These are phyloP conservation scores for Pitangus sulphuratus DNA, from an alignment of 2,797 vertebrate genomes.

Conservation along the genomic window DNA sequence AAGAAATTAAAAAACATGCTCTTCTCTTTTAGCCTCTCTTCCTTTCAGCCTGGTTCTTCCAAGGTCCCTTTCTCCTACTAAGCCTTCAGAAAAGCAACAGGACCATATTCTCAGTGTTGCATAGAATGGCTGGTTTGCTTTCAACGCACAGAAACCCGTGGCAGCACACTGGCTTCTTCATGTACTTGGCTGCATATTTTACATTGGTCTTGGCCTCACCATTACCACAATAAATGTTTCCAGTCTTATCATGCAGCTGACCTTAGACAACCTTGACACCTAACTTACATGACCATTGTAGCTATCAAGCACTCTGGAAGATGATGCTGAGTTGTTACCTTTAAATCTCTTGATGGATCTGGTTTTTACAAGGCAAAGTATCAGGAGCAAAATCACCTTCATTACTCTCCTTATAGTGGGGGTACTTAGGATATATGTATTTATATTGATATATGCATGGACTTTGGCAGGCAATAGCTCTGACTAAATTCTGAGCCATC, in stretches of 20 bases:
- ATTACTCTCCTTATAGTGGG: background rate
- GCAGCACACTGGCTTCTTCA: background rate
- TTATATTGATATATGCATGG: background rate
- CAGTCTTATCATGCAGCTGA: background rate
- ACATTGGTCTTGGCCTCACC: background rate
- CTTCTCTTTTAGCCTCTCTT: background rate
- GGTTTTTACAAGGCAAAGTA: background rate
- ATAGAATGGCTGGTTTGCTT: background rate
- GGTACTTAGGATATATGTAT: background rate
- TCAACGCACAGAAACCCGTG: background rate
- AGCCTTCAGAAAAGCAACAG: background rate
- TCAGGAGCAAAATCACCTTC: background rate
- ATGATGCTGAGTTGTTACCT: background rate
- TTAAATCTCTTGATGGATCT: background rate
- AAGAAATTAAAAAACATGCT: background rate
- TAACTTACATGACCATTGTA: background rate
- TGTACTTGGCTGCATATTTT: background rate
- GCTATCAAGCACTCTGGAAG: background rate
- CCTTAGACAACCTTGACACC: background rate
- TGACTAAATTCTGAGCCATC: conserved; percentile 49
- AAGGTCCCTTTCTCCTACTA: background rate
- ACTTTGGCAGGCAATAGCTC: conserved; percentile 31
- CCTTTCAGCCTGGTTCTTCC: background rate
- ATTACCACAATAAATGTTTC: background rate
- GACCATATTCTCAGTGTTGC: background rate